A percentile compares a stretch with the other conserved stretches of the same genome.
These are phyloP conservation scores for Scyliorhinus canicula DNA, from an alignment of 2,797 vertebrate species.

Conservation along the genomic window DNA sequence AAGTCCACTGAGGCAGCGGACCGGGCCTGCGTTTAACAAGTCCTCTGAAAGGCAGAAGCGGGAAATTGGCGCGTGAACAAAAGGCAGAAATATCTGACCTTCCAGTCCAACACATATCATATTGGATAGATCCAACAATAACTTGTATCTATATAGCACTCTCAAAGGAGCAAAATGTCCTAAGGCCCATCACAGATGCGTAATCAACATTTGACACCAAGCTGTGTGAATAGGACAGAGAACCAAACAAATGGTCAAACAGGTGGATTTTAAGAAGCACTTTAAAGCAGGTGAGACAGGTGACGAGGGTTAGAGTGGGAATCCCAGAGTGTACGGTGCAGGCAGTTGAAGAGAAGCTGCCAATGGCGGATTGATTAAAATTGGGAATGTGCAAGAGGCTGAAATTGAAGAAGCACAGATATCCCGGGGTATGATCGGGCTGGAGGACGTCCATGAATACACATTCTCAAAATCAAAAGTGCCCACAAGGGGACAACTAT, in stretches of 20 bases:
- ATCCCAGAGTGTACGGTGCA: neutral
- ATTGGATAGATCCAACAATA: too few relatives aligned
- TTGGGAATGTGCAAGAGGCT: neutral
- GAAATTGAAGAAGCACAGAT: neutral
- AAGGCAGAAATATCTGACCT: too few relatives aligned
- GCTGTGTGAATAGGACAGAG: too few relatives aligned
- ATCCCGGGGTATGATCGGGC: neutral
- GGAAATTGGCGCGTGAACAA: too few relatives aligned
- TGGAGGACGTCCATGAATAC: neutral
- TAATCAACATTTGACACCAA: too few relatives aligned
- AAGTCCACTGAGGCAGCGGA: too few relatives aligned
- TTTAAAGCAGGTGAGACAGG: neutral
- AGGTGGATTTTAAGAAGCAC: neutral
- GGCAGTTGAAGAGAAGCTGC: neutral
- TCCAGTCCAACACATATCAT: too few relatives aligned
- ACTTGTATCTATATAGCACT: too few relatives aligned
- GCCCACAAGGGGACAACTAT: neutral
- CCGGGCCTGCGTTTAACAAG: too few relatives aligned
- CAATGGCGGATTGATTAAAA: neutral
- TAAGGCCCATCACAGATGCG: too few relatives aligned
- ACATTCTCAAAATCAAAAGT: neutral
- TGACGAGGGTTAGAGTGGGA: neutral
- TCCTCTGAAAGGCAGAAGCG: too few relatives aligned
- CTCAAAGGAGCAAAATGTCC: too few relatives aligned
- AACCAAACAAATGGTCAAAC: neutral